Evolutionary conservation across 2,888 invertebrate genomes (phyloP), one percentile per base, ranked within the genome.

Genomic region (Amiota mariae): DNA sequence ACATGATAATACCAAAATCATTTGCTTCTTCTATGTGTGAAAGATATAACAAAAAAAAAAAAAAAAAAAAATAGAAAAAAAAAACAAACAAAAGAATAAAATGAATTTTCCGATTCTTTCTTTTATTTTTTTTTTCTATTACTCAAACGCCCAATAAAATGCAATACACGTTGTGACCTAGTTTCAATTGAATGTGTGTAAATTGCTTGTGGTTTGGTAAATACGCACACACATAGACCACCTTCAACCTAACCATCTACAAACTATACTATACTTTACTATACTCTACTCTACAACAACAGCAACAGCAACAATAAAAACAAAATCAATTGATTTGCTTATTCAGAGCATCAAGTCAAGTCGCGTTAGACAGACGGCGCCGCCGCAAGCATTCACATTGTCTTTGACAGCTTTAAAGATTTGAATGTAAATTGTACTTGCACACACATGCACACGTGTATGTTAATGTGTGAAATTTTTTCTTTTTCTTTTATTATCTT

Each of bases 121-220:
- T n/a, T 2, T 24, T 24, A 24, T 3, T 24, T 2, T 3, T 24
- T 24, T 59, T 57, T 57, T 57, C 18, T 18, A 57, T 57, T 11
- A 15, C 4, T 57, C 10, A 36, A 36, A 71, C 9, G 8, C 12
- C 13, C 56, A 68, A 68, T 49, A 70, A 70, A 73, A 77, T 66
- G 72, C 72, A 57, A 49, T 57, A 66, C 66, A 66, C 66, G 66
- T 66, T 66, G 10, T 66, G 66, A 66, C 66, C 66, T 18, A 66
- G 36, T 66, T 66, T 66, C 15, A 18, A 48, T 48, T 48, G 9
- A 48, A 47, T 46, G 54, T 13, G 13, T 13, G 13, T 54, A n/a
- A 54, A 54, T 54, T 54, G 54, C 8, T 15, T 54, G 15, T 13
- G 54, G 15, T 54, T 54, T 54, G 54, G 13, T 36, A 6, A 6